Evolutionary conservation across 2,113 vertebrate species (phyloP).

Genomic region (Nesogale talazaci): DNA sequence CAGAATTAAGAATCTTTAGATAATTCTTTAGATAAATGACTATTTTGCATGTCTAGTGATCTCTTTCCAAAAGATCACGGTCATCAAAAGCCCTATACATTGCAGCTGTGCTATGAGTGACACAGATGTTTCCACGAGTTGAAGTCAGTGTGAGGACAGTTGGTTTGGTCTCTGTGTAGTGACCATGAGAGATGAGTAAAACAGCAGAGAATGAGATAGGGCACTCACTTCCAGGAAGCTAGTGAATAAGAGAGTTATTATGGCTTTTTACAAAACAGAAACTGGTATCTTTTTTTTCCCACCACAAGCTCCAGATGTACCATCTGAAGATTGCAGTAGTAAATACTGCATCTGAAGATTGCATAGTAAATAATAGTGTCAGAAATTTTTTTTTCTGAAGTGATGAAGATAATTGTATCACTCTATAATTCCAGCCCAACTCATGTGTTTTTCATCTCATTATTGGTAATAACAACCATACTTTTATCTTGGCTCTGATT

Average conservation of each 20-base stretch:
- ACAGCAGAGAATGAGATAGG: background rate
- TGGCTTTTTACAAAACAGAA: conserved; percentile 4
- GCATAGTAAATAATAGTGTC: background rate
- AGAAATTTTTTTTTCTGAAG: conserved; percentile 46
- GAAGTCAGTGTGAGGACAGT: no score
- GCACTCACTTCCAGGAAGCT: background rate
- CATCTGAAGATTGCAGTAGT: background rate
- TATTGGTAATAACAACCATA: background rate
- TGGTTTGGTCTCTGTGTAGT: background rate
- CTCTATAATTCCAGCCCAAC: background rate
- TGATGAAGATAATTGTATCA: background rate
- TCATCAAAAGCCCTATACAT: no score
- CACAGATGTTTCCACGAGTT: no score
- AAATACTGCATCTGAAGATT: conserved; percentile 24
- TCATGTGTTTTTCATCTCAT: conserved; percentile 8
- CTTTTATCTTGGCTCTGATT: no score
- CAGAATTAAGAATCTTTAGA: background rate
- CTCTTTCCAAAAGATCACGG: background rate
- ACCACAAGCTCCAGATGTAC: conserved; percentile 20
- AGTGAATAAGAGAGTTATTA: background rate
- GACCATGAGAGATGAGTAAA: background rate
- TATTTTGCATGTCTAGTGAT: background rate
- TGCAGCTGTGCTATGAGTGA: no score
- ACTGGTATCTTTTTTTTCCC: conserved; percentile 39
- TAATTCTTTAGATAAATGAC: background rate